These are phyloP conservation scores for Stichopus horrens DNA, from an alignment of 53 echinoderm and acorn worm species.

Conservation along the genomic window DNA sequence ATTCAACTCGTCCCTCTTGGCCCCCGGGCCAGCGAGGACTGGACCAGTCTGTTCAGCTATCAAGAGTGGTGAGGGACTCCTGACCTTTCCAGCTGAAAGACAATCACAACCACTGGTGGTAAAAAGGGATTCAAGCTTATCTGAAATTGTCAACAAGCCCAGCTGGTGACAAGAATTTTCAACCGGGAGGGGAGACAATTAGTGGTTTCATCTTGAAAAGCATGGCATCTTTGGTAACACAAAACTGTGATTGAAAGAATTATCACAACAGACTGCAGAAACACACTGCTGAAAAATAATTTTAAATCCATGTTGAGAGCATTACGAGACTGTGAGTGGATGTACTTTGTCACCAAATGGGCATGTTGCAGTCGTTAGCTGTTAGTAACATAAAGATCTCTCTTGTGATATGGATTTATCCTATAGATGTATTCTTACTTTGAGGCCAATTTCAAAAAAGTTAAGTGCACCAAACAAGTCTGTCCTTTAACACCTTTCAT, in stretches of 20 bases:
- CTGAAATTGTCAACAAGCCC: neutral
- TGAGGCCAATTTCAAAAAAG: too few species aligned
- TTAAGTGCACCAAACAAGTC: too few species aligned
- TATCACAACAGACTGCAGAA: neutral
- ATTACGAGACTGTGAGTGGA: neutral
- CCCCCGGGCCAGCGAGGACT: constrained; percentile 95
- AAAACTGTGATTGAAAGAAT: neutral
- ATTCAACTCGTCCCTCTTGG: constrained; percentile 75
- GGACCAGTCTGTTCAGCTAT: constrained; percentile 96
- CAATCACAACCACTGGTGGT: neutral
- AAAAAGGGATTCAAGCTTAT: neutral
- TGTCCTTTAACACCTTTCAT: too few species aligned
- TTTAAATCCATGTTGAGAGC: neutral
- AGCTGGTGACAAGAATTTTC: neutral
- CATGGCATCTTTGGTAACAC: neutral
- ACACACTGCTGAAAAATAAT: neutral
- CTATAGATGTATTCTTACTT: too few species aligned
- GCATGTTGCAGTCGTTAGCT: neutral
- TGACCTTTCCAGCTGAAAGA: constrained; percentile 16
- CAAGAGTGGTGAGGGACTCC: constrained; percentile 70
- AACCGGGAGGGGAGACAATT: neutral
- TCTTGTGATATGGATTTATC: too few species aligned
- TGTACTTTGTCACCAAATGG: neutral
- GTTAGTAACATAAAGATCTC: neutral
- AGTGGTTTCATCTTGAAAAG: neutral